Percentiles rank a stretch among this genome's conserved stretches.
Conservation (phyloP, 1,140 invertebrate species). For the Atta cephalotes region DNA sequence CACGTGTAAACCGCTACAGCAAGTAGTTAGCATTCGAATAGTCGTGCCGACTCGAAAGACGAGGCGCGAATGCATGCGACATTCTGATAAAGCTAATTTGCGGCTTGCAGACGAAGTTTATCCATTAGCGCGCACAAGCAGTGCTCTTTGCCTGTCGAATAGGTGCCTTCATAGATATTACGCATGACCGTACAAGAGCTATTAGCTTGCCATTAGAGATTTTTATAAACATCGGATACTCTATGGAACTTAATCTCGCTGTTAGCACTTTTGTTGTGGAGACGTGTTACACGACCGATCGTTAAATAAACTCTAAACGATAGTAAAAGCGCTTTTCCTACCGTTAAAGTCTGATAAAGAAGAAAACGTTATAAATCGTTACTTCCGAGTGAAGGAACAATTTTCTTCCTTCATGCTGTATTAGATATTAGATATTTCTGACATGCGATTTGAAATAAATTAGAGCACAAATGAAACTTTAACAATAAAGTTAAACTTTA, state of each 20-base stretch:
- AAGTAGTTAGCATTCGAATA: conserved; percentile 64
- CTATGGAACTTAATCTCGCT: background rate
- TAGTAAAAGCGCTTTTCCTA: background rate
- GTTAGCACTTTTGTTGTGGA: background rate
- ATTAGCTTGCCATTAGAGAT: conserved; percentile 20
- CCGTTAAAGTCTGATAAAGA: background rate
- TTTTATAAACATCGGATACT: background rate
- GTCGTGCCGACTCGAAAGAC: conserved; percentile 34
- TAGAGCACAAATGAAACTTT: conserved; percentile 16
- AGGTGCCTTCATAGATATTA: conserved; percentile 35
- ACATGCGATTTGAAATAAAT: background rate
- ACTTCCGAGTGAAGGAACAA: background rate
- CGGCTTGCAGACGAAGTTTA: conserved; percentile 57
- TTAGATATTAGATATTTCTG: conserved; percentile 15
- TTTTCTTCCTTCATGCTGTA: background rate
- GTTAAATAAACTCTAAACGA: conserved; percentile 5
- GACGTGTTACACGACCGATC: background rate
- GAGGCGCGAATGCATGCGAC: conserved; percentile 47
- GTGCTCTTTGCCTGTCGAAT: conserved; percentile 36
- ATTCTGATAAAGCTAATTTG: conserved; percentile 63
- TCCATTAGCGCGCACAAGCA: conserved; percentile 49
- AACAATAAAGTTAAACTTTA: background rate
- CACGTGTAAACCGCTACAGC: conserved; percentile 23
- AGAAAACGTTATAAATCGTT: conserved; percentile 4
- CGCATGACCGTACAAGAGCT: background rate